A percentile compares a stretch with the other conserved stretches of the same genome.
Conservation (phyloP, 1,140 invertebrate genomes). For the Drosophila orosa region DNA sequence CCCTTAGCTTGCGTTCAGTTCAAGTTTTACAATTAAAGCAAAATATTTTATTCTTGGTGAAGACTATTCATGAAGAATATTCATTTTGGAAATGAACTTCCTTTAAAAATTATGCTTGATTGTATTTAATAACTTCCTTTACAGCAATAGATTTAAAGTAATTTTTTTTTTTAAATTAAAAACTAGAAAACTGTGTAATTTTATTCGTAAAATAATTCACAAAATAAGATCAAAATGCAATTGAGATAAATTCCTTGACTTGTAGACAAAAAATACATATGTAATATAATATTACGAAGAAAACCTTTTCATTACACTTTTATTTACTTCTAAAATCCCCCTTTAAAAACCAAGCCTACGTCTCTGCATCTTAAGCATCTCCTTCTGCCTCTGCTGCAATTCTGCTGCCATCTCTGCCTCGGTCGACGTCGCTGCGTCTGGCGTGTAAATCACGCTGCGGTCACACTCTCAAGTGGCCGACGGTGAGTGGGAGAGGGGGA, state of each 20-base stretch:
- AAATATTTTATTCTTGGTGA: too few relatives aligned
- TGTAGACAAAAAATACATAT: too few relatives aligned
- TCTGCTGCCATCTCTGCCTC: slow-evolving; percentile 32
- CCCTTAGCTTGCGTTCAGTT: too few relatives aligned
- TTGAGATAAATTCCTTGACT: background rate
- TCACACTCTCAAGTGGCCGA: slow-evolving; percentile 78
- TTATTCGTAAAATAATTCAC: background rate
- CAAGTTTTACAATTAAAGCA: too few relatives aligned
- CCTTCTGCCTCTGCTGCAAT: slow-evolving; percentile 20
- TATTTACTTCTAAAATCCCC: too few relatives aligned
- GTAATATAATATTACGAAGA: background rate
- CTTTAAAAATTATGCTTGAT: too few relatives aligned
- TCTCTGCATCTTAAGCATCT: slow-evolving; percentile 13
- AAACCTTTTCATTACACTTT: background rate
- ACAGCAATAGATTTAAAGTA: too few relatives aligned
- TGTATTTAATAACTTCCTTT: too few relatives aligned
- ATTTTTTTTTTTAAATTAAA: background rate
- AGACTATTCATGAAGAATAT: too few relatives aligned
- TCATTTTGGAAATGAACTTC: too few relatives aligned
- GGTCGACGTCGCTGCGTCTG: slow-evolving; percentile 59
- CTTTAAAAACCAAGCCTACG: background rate
- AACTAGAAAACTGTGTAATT: background rate
- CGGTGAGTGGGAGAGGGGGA: slow-evolving; percentile 4
- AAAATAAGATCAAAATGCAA: background rate
- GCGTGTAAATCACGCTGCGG: slow-evolving; percentile 78